These are phyloP conservation scores for Heteromormyrus szaboi DNA, from an alignment of 2,797 vertebrate species.

Conservation along the genomic window DNA sequence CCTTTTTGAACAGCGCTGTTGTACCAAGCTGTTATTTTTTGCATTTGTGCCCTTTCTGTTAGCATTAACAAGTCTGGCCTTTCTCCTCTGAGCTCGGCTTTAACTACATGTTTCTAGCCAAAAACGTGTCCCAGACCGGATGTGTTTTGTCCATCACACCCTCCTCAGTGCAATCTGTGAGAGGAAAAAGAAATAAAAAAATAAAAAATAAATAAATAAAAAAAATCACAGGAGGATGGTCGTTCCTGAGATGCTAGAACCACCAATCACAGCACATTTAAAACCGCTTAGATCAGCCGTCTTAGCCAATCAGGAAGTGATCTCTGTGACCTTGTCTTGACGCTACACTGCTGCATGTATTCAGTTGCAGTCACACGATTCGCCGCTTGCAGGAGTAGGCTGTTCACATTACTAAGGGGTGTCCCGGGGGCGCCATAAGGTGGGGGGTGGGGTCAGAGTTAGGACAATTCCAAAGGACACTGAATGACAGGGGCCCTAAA, in stretches of 20 bases:
- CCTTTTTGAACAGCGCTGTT: not conserved
- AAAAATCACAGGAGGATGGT: not conserved
- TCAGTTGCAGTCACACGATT: not conserved
- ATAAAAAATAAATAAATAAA: too few relatives aligned
- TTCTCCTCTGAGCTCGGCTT: not conserved
- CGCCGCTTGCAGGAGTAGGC: not conserved
- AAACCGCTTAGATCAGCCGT: not conserved
- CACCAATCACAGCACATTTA: not conserved
- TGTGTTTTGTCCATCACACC: not conserved
- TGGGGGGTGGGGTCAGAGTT: not conserved
- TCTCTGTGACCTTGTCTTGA: not conserved
- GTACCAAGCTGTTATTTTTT: too few relatives aligned
- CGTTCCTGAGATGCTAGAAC: not conserved
- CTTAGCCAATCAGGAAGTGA: not conserved
- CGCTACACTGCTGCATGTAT: not conserved
- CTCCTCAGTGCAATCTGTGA: not conserved
- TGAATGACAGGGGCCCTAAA: not conserved
- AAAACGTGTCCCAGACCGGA: not conserved
- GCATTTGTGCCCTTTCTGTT: not conserved
- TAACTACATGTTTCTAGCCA: not conserved
- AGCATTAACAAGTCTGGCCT: not conserved
- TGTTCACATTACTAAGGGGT: not conserved
- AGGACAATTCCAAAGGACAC: not conserved
- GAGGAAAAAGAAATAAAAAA: not conserved
- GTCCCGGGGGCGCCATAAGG: not conserved